These are phyloP conservation scores for Ethmia dodecea DNA, from an alignment of 2,888 invertebrate genomes.

Conservation along the genomic window DNA sequence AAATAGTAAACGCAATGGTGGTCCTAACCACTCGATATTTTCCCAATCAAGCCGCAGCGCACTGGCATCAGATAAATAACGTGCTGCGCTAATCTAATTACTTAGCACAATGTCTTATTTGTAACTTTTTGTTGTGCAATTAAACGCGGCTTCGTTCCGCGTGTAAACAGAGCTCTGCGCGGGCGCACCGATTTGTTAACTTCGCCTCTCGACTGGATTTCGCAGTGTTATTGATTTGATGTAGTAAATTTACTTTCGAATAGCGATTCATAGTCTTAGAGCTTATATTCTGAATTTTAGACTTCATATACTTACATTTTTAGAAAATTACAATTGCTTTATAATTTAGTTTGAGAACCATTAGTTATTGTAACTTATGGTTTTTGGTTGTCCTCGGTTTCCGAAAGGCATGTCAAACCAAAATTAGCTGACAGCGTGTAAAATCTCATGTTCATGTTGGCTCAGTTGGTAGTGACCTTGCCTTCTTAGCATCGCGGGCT, in stretches of 20 bases:
- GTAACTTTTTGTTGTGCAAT: conserved; percentile 63
- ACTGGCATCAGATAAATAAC: conserved; percentile 37
- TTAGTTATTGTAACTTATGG: too few species aligned
- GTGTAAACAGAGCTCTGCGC: conserved; percentile 33
- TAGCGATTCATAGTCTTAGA: conserved; percentile 4
- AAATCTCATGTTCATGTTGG: too few species aligned
- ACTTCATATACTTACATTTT: too few species aligned
- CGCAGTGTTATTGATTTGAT: conserved; percentile 23
- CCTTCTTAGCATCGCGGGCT: too few species aligned
- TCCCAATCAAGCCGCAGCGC: not conserved
- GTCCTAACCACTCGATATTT: not conserved
- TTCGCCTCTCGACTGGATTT: conserved; percentile 22
- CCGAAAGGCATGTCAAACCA: too few species aligned
- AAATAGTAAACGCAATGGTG: too few species aligned
- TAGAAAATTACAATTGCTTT: too few species aligned
- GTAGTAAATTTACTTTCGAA: conserved; percentile 6
- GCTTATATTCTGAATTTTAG: too few species aligned
- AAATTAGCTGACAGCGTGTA: too few species aligned
- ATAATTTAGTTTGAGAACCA: too few species aligned
- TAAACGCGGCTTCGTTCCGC: conserved; percentile 40
- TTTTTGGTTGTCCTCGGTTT: too few species aligned
- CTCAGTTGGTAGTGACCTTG: too few species aligned
- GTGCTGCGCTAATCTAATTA: conserved; percentile 70
- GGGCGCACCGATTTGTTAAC: conserved; percentile 40
- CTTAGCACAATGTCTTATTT: conserved; percentile 72